phyloP scores from a whole-genome alignment of 1,140 invertebrate genomes.

The Rhagoletis zephyria region DNA sequence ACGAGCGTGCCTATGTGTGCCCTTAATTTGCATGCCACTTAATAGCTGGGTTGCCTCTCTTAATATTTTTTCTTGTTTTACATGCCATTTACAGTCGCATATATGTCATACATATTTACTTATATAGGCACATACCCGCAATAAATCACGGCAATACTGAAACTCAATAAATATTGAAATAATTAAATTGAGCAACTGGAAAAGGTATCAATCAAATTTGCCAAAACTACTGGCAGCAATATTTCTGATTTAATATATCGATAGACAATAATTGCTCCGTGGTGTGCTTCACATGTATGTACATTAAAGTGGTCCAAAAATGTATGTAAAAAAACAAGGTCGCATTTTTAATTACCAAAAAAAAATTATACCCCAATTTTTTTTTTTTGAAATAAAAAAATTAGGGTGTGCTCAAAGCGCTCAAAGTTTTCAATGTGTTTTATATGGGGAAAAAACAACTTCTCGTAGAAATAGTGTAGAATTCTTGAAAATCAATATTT shows the following conservation, averaged over 20 bases:
- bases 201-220: not conserved
- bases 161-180: too few species aligned
- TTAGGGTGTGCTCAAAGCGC: too few species aligned
- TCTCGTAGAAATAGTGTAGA: too few species aligned
- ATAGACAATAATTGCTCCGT: not conserved
- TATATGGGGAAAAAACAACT: too few species aligned
- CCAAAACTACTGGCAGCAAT: not conserved
- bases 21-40: conserved; percentile 37
- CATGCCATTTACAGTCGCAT: not conserved
- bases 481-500: too few species aligned
- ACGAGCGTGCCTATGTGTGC: not conserved
- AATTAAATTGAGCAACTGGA: not conserved
- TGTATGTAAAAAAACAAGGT: too few species aligned
- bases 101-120: not conserved
- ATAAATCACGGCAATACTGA: not conserved
- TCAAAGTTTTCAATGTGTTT: too few species aligned
- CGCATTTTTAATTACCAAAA: too few species aligned
- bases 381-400: too few species aligned
- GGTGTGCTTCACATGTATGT: not conserved
- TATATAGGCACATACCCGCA: not conserved
- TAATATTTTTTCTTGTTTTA: not conserved
- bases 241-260: not conserved
- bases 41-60: not conserved
- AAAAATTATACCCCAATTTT: too few species aligned
- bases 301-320: too few species aligned